Base-by-base conservation (phyloP, 2,888 invertebrate species). In the Sipha maydis region DNA sequence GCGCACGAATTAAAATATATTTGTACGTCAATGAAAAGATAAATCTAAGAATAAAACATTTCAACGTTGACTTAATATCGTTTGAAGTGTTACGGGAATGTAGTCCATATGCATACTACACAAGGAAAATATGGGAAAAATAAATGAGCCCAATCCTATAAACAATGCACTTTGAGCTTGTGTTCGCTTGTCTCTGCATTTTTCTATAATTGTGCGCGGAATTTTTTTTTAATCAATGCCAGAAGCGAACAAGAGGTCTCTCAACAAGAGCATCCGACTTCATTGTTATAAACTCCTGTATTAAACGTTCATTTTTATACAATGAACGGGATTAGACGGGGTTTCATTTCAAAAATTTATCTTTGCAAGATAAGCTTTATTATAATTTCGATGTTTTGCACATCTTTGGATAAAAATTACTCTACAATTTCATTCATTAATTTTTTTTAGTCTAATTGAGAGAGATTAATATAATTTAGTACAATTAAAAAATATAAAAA, bases 201-300 rank as follows among this genome's bases (percentile, higher is more conserved):
- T 48, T n/a, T 85, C 48, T 77, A 77, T 85, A 85, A 85, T 88
- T 88, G 80, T 82, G 56, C 75, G 9, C 19, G 38, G 80, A 73
- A 79, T 79, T 79, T 78, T 78, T 82, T 85, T 80, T 80, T 80
- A 88, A 88, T 88, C 86, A 88, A 88, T 61, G 80, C 80, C 67
- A 79, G 78, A 71, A 86, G 85, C 79, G 85, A 86, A 78, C 69
- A 86, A 71, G 73, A 80, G 86, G 38, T 80, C 61, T 88, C 80
- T 88, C 48, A 14, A 75, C 86, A 80, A 73, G 73, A 88, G 86
- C 41, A 69, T 88, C 86, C 80, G 86, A 88, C 86, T 80, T 88
- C 80, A 80, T 88, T 88, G 86, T 88, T 80, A 75, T 82, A 61
- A 78, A 71, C 38, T 86, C 38, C 28, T 38, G 11, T 86, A 67